phyloP scores from a whole-genome alignment of 1,140 invertebrate species.

The Drosophila nebulosa region DNA sequence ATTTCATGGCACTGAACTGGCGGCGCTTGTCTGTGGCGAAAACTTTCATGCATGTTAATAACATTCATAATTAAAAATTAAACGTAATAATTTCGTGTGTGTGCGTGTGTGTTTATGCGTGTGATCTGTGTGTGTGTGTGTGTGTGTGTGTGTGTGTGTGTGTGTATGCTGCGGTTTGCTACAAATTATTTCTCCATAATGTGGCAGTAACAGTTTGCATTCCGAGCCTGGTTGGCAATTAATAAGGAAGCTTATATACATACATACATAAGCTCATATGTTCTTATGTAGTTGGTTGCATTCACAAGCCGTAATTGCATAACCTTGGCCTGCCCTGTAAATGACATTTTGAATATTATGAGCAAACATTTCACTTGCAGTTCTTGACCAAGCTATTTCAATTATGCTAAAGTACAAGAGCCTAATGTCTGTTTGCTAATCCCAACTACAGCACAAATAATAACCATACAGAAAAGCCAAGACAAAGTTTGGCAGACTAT shows the following conservation, averaged over 20 bases:
- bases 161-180: slow-evolving; percentile 42
- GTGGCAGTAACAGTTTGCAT: slow-evolving; percentile 27
- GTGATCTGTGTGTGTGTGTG: too few relatives aligned
- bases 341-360: slow-evolving; percentile 13
- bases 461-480: slow-evolving; percentile 26
- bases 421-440: slow-evolving; percentile 21
- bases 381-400: background rate
- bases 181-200: slow-evolving; percentile 37
- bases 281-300: background rate
- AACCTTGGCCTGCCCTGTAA: background rate
- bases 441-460: slow-evolving; percentile 20
- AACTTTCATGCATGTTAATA: slow-evolving; percentile 72
- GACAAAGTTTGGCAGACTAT: too few relatives aligned
- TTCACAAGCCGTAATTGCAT: background rate
- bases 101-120: too few relatives aligned
- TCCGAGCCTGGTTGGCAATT: slow-evolving; percentile 25
- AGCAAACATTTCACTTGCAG: slow-evolving; percentile 41
- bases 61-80: slow-evolving; percentile 76
- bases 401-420: slow-evolving; percentile 25
- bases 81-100: slow-evolving; percentile 67
- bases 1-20: slow-evolving; percentile 29
- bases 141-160: background rate
- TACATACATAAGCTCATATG: background rate
- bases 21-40: slow-evolving; percentile 50
- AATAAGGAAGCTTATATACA: slow-evolving; percentile 13